phyloP scores from a whole-genome alignment of 1,140 invertebrate species.

The Lucilia cuprina region DNA sequence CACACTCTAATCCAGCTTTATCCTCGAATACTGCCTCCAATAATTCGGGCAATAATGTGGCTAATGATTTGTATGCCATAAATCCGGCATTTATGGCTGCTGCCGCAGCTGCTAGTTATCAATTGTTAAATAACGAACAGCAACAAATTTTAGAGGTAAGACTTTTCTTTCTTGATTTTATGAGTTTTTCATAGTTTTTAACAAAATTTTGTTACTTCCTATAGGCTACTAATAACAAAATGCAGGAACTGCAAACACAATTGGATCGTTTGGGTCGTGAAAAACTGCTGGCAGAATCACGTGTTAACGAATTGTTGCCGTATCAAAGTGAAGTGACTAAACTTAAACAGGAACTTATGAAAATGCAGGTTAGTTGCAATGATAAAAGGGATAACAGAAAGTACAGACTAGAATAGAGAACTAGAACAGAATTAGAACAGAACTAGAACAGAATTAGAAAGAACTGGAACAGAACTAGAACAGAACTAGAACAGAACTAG shows the following conservation, averaged over 20 bases:
- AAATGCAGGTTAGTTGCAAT: constrained; percentile 61
- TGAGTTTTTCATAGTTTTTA: not conserved
- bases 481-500: too few species aligned
- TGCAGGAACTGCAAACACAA: constrained; percentile 59
- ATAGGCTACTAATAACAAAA: constrained; percentile 61
- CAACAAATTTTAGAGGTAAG: constrained; percentile 58
- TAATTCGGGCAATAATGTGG: constrained; percentile 6
- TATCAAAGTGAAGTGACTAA: constrained; percentile 64
- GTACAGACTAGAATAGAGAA: not conserved
- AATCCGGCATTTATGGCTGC: constrained; percentile 45
- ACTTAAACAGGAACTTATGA: constrained; percentile 64
- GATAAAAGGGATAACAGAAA: not conserved
- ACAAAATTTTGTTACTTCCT: not conserved
- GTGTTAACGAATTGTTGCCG: constrained; percentile 64
- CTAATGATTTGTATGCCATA: constrained; percentile 37
- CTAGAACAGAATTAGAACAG: too few species aligned
- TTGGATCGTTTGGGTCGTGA: constrained; percentile 63
- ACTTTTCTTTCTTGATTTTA: not conserved
- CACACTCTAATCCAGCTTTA: constrained; percentile 41
- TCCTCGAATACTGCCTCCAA: not conserved
- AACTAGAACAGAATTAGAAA: too few species aligned
- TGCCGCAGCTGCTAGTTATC: constrained; percentile 50
- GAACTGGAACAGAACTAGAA: too few species aligned
- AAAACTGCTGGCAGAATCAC: constrained; percentile 65
- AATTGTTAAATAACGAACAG: constrained; percentile 57